Evolutionary conservation across 2,113 vertebrate genomes (phyloP).

Genomic region (Brachyistius frenatus): DNA sequence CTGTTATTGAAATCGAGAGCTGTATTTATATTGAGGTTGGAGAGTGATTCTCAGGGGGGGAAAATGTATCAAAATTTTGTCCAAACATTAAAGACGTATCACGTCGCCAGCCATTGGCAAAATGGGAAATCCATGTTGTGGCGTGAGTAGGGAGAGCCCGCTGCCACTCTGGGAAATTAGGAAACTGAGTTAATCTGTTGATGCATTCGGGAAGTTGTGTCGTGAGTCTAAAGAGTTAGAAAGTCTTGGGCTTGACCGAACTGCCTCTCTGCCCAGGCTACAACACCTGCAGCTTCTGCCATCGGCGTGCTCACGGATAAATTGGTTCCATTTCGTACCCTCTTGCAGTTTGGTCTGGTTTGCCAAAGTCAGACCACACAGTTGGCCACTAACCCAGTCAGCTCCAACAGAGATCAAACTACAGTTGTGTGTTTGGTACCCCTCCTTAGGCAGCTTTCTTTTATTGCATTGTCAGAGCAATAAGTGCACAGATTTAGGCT

Average conservation of each 20-base stretch:
- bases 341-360: slow-evolving; percentile 72
- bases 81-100: slow-evolving; percentile 57
- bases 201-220: slow-evolving; percentile 38
- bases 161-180: slow-evolving; percentile 28
- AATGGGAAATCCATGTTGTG: slow-evolving; percentile 56
- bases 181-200: slow-evolving; percentile 36
- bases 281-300: slow-evolving; percentile 50
- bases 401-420: background rate
- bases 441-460: background rate
- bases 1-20: slow-evolving; percentile 60
- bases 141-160: background rate
- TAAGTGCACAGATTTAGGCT: too few relatives aligned
- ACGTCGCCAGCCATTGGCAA: slow-evolving; percentile 40
- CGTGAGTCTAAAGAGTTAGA: slow-evolving; percentile 13
- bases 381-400: background rate
- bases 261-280: slow-evolving; percentile 58
- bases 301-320: slow-evolving; percentile 65
- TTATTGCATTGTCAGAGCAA: too few relatives aligned
- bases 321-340: slow-evolving; percentile 68
- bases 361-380: slow-evolving; percentile 33
- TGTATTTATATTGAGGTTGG: slow-evolving; percentile 70
- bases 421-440: slow-evolving; percentile 5
- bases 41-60: slow-evolving; percentile 42
- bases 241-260: slow-evolving; percentile 8
- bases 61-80: slow-evolving; percentile 59